A percentile compares a stretch with the other conserved stretches of the same genome.
Conservation (phyloP, 1,140 invertebrate species). For the Drosophila ficusphila region DNA sequence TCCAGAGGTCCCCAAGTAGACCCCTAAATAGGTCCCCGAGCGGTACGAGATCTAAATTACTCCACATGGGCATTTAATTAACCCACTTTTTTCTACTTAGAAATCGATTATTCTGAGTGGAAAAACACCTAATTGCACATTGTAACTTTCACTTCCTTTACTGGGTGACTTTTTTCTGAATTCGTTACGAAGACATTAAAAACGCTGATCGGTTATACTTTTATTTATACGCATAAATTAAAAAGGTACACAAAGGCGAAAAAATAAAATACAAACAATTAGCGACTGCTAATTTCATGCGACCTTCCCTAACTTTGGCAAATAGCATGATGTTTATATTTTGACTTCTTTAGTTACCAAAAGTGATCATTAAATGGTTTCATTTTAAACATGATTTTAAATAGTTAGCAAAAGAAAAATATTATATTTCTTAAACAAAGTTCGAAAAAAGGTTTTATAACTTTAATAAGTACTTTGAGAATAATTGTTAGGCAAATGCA, state of each 20-base stretch:
- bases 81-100: neutral
- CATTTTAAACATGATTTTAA: neutral
- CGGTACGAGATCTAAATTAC: slow-evolving; percentile 27
- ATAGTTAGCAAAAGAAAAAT: too few relatives aligned
- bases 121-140: slow-evolving; percentile 25
- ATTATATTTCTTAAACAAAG: too few relatives aligned
- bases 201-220: too few relatives aligned
- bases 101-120: slow-evolving; percentile 3
- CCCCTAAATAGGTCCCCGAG: slow-evolving; percentile 18
- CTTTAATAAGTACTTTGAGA: too few relatives aligned
- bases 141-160: neutral
- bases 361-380: neutral
- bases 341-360: neutral
- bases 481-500: too few relatives aligned
- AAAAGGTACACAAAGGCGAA: neutral
- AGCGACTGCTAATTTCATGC: neutral
- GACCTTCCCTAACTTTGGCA: neutral
- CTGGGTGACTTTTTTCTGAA: neutral
- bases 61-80: slow-evolving; percentile 3
- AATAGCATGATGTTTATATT: neutral
- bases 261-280: neutral
- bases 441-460: too few relatives aligned
- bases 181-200: neutral
- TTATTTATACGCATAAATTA: neutral
- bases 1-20: slow-evolving; percentile 29